Percentiles rank a stretch among this genome's conserved stretches.
These are phyloP conservation scores for Otocyon megalotis DNA, from an alignment of 2,113 vertebrate species.

Conservation along the genomic window DNA sequence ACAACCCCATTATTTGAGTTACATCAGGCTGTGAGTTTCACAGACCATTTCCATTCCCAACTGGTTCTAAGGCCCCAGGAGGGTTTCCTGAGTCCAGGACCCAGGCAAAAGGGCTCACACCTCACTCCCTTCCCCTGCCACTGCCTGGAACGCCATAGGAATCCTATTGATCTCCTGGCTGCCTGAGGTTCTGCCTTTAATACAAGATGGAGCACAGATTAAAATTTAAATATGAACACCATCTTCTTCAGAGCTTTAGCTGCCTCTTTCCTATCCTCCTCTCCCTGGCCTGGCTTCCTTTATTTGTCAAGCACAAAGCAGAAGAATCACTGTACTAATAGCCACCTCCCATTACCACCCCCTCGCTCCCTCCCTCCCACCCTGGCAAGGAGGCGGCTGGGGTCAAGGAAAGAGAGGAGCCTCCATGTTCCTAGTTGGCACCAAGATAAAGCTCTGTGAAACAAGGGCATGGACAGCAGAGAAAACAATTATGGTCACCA, in stretches of 20 bases:
- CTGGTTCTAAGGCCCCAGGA: background rate
- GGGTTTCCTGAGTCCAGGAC: background rate
- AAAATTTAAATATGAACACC: background rate
- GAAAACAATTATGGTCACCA: rapidly evolving
- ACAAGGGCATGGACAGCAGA: background rate
- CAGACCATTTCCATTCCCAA: background rate
- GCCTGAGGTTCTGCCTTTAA: background rate
- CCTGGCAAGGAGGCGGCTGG: background rate
- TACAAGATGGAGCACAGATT: background rate
- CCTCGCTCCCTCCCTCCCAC: background rate
- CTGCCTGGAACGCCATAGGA: background rate
- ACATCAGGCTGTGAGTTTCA: background rate
- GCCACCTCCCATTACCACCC: background rate
- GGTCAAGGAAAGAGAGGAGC: background rate
- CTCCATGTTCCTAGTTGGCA: background rate
- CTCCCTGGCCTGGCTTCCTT: background rate
- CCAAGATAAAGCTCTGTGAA: background rate
- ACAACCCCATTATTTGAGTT: background rate
- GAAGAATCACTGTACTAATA: background rate
- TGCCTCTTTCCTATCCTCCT: background rate
- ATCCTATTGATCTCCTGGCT: background rate
- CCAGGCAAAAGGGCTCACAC: background rate
- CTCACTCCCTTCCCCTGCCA: too few species aligned
- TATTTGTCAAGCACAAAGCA: too few species aligned
- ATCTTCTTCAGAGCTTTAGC: background rate